phyloP scores from a whole-genome alignment of 2,113 vertebrate species.

The Callocephalon fimbriatum region DNA sequence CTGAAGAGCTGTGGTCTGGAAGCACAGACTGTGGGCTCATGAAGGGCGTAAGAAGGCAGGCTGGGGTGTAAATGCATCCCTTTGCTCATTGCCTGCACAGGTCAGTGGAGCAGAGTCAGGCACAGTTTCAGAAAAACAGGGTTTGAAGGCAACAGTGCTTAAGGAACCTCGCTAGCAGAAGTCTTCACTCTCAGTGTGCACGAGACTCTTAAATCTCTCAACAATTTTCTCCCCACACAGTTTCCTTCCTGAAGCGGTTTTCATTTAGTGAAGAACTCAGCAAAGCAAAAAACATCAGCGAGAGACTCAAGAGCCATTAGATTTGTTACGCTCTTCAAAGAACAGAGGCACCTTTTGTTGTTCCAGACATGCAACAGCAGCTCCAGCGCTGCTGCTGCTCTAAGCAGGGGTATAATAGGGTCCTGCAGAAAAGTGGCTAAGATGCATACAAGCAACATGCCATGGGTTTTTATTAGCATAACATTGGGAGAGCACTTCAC shows the following conservation, averaged over 20 bases:
- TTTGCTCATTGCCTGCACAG: background rate
- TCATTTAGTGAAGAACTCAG: background rate
- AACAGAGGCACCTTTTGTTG: constrained; percentile 29
- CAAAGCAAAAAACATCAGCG: background rate
- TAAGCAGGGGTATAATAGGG: background rate
- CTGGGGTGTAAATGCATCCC: background rate
- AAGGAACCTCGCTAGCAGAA: background rate
- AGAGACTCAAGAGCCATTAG: background rate
- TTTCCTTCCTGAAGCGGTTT: constrained; percentile 47
- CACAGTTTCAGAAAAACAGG: background rate
- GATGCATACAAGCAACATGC: background rate
- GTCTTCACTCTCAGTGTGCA: fast-evolving
- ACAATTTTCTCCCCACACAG: background rate
- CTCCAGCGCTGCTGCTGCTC: background rate
- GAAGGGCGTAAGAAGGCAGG: background rate
- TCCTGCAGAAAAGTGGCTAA: background rate
- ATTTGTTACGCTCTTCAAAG: constrained; percentile 13
- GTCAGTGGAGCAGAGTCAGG: background rate
- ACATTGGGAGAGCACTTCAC: background rate
- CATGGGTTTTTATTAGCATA: background rate
- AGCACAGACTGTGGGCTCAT: background rate
- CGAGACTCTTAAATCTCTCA: background rate
- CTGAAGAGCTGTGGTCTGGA: background rate
- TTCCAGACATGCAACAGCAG: background rate
- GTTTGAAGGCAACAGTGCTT: background rate